Conservation (phyloP, 2,888 invertebrate species). For the Leptinotarsa rubiginosa region DNA sequence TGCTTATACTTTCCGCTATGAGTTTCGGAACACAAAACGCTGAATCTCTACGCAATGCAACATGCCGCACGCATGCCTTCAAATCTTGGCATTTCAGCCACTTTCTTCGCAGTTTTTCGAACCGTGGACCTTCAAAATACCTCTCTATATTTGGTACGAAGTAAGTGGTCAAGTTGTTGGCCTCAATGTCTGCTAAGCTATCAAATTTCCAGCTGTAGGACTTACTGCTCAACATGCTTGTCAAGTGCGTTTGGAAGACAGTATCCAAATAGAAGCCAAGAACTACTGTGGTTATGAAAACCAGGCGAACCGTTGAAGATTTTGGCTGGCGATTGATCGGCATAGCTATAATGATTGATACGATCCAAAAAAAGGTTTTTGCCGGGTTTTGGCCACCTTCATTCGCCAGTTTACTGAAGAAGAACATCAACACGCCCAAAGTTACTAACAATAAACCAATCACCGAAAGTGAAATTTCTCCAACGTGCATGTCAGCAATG, state of each 20-base stretch:
- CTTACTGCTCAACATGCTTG: conserved; percentile 50
- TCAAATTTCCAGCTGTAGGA: conserved; percentile 52
- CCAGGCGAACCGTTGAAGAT: conserved; percentile 14
- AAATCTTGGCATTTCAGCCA: conserved; percentile 48
- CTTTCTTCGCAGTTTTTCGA: conserved; percentile 14
- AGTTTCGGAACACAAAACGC: conserved; percentile 52
- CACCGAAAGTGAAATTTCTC: neutral
- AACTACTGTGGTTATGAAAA: conserved; percentile 29
- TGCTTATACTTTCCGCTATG: conserved; percentile 53
- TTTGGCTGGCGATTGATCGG: conserved; percentile 1
- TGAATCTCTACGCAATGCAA: conserved; percentile 49
- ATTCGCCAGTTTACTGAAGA: neutral
- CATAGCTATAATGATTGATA: conserved; percentile 2
- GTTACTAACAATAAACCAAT: neutral
- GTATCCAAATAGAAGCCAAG: conserved; percentile 50
- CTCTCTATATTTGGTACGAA: conserved; percentile 45
- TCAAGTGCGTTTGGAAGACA: conserved; percentile 52
- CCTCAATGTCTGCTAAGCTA: conserved; percentile 50
- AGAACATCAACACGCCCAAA: conserved; percentile 1
- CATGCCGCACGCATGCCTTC: conserved; percentile 49
- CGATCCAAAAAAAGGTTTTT: neutral
- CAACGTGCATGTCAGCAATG: neutral
- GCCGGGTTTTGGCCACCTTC: neutral
- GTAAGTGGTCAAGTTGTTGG: conserved; percentile 50
- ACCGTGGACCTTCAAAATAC: conserved; percentile 45